Evolutionary conservation across 2,113 vertebrate species (phyloP), one percentile per base, ranked within the genome.

Genomic region (Anolis carolinensis): DNA sequence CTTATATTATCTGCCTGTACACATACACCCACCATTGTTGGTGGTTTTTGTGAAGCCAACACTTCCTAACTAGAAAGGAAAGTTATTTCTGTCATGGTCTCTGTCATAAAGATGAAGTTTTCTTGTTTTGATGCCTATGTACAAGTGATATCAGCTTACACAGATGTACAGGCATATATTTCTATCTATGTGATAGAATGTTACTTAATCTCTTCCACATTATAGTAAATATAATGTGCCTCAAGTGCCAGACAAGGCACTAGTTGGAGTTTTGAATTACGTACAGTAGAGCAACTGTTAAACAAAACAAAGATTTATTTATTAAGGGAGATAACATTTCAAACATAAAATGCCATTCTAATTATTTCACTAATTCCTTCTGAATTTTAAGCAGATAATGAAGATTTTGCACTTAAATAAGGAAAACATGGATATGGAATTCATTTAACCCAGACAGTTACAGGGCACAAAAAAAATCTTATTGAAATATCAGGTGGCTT

Each of bases 21-120:
- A 0, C 32, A 0, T 25, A 73, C 39, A 73, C 30, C 55, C 50
- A 34, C 13, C 44, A 67, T 68, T 48, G 0, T 65, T 74, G 1
- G 48, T 78, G 62, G 89, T n/a, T 79, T 14, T 72, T 59, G 67
- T 59, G 5, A 71, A 77, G 50, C n/a, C 0, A 30, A 0, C 84
- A 79, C 30, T 55, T 81, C 16, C 67, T 27, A 67, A 52, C 13
- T 81, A 30, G 34, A 44, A 65, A 79, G 78, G 3, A 80, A 81
- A 81, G 25, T 68, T 73, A 16, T 34, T 21, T 34, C 10, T 67
- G 1, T 59, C 27, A 36, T 80, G 91, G 83, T 20, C 13, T 86
- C 92, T 81, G 55, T 86, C 70, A 92, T 83, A 86, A 70, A 65
- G 65, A 50, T 25, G 76, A 80, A 63, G 0, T 0, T 32, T 79